These are phyloP conservation scores for Potamarius usumacintae DNA, from an alignment of 2,113 vertebrate species.

Conservation along the genomic window DNA sequence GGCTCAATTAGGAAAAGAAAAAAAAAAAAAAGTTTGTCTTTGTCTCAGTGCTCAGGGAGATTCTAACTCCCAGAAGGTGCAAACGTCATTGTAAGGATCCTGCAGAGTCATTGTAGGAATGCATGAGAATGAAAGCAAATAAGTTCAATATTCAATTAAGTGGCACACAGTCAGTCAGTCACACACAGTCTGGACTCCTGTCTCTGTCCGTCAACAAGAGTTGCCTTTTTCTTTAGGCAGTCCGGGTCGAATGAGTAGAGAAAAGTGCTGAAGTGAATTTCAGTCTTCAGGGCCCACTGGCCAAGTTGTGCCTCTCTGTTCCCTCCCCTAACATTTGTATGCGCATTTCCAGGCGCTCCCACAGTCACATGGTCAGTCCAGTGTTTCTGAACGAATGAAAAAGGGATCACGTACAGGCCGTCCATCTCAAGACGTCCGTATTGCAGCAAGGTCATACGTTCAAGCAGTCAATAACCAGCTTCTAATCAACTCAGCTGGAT, in stretches of 20 bases:
- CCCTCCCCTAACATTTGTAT: conserved; percentile 7
- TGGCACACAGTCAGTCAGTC: conserved; percentile 56
- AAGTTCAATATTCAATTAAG: conserved; percentile 46
- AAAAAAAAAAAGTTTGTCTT: conserved; percentile 52
- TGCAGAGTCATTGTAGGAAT: conserved; percentile 61
- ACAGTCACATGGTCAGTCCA: conserved; percentile 70
- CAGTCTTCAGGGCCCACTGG: conserved; percentile 49
- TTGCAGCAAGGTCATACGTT: conserved; percentile 64
- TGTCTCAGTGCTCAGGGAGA: conserved; percentile 75
- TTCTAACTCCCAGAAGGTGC: conserved; percentile 72
- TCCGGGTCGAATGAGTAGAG: conserved; percentile 7
- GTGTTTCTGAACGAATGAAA: conserved; percentile 56
- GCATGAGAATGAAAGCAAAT: conserved; percentile 65
- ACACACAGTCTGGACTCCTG: conserved; percentile 55
- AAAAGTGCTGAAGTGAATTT: conserved; percentile 56
- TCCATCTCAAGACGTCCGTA: conserved; percentile 62
- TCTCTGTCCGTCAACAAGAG: conserved; percentile 36
- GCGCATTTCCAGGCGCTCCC: conserved; percentile 45
- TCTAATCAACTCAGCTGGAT: conserved; percentile 43
- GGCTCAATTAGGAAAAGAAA: neutral
- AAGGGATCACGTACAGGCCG: neutral
- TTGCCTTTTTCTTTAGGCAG: conserved; percentile 7
- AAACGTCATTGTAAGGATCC: conserved; percentile 42
- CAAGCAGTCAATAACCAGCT: conserved; percentile 59
- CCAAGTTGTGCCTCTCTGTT: conserved; percentile 16